Evolutionary conservation across 2,888 invertebrate genomes (phyloP), one percentile per base, ranked within the genome.

Genomic region (Pemphredon lugubris): DNA sequence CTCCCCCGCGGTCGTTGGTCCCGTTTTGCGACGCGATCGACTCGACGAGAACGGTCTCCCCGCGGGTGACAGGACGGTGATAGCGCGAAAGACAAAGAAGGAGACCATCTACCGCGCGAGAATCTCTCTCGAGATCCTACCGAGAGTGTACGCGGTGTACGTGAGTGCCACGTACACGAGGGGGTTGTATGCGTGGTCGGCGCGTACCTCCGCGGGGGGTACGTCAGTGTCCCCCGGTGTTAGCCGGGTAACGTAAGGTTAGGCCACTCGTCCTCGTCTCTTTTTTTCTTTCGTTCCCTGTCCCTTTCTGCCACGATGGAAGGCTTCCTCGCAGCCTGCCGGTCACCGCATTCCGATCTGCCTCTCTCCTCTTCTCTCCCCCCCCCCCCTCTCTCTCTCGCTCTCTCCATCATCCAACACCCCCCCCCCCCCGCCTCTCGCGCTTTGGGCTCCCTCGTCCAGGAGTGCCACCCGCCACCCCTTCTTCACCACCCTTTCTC

Each of bases 311-410:
- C 11, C 39, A 26, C 39, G 30, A 64, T 67, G 82, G 57, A 66
- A 79, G 76, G 73, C 65, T 73, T 67, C 81, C 69, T 76, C 75
- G 69, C 73, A 70, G 82, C 83, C 85, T 87, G 84, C 86, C 80
- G 86, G 86, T 86, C 88, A 87, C 85, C 85, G 85, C 88, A 87
- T 87, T 87, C 88, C 87, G 73, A 79, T 83, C 71, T 63, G 57
- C 48, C 55, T n/a, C n/a, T n/a, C n/a, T n/a, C n/a, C n/a, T n/a
- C n/a, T n/a, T n/a, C n/a, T n/a, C n/a, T n/a, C n/a, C n/a, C n/a
- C n/a, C n/a, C 44, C 60, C 77, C 75, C 79, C 67, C 45, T 66
- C 53, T 61, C 69, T 65, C 55, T 60, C 60, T 47, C 65, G 65
- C 71, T 65, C 67, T 66, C 63, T 48, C 66, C 45, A 34, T 65